Conservation (phyloP, 2,888 invertebrate species). For the Cordilura impudica region DNA sequence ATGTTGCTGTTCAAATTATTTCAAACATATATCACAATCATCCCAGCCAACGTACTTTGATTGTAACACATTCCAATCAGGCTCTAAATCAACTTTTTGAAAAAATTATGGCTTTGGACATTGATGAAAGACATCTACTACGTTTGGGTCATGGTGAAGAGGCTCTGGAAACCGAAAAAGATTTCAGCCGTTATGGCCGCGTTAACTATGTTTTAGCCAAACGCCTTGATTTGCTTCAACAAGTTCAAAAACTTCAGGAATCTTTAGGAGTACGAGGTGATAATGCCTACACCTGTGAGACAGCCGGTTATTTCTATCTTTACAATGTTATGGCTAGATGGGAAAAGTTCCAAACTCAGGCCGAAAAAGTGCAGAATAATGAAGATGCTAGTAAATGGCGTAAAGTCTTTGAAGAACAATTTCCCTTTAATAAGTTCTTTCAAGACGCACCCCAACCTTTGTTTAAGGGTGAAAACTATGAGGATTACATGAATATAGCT, state of each 20-base stretch:
- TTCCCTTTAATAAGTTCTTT: slow-evolving; percentile 97
- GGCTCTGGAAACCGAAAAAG: slow-evolving; percentile 98
- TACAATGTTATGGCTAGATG: slow-evolving; percentile 93
- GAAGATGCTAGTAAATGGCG: slow-evolving; percentile 68
- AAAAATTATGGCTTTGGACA: slow-evolving; percentile 98
- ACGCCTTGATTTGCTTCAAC: slow-evolving; percentile 90
- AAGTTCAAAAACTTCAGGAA: slow-evolving; percentile 92
- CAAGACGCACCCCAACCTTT: slow-evolving; percentile 94
- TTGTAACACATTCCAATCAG: slow-evolving; percentile 99
- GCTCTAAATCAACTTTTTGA: slow-evolving; percentile 99
- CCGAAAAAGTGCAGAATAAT: slow-evolving; percentile 62
- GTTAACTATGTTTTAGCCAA: slow-evolving; percentile 98
- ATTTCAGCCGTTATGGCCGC: slow-evolving; percentile 98
- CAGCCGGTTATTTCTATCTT: slow-evolving; percentile 98
- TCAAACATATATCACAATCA: slow-evolving; percentile 99
- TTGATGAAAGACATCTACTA: slow-evolving; percentile 97
- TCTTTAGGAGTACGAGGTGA: slow-evolving; percentile 92
- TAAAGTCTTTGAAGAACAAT: slow-evolving; percentile 84
- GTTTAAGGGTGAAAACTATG: slow-evolving; percentile 87
- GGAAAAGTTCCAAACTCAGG: slow-evolving; percentile 87
- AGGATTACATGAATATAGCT: slow-evolving; percentile 92
- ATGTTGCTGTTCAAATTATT: slow-evolving; percentile 99
- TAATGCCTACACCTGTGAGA: slow-evolving; percentile 98
- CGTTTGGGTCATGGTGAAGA: slow-evolving; percentile 99
- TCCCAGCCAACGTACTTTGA: slow-evolving; percentile 97